Conservation (phyloP, 2,888 invertebrate genomes). For the Epirrhoe alternata region DNA sequence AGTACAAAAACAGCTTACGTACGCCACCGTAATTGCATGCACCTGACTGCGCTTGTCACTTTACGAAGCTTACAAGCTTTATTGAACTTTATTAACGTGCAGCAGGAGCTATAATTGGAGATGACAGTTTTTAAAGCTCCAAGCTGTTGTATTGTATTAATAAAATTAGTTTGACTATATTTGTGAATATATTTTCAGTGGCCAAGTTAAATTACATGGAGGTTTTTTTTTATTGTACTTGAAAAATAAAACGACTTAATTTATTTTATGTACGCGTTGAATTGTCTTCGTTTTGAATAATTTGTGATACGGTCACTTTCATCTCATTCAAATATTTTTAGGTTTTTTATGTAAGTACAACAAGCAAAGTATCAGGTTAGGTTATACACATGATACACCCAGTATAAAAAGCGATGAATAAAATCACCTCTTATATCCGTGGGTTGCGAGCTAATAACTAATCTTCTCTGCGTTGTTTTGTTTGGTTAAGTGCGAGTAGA, state of each 20-base stretch:
- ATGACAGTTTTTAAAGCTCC: not conserved
- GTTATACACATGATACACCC: too few species aligned
- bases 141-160: too few species aligned
- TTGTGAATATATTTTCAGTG: too few species aligned
- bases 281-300: too few species aligned
- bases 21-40: constrained; percentile 28
- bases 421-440: not conserved
- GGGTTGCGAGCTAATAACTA: constrained; percentile 16
- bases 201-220: too few species aligned
- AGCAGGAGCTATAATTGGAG: not conserved
- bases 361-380: too few species aligned
- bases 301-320: too few species aligned
- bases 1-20: constrained; percentile 24
- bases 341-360: too few species aligned
- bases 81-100: constrained; percentile 1
- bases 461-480: constrained; percentile 20
- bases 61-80: not conserved
- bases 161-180: not conserved
- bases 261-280: too few species aligned
- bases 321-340: too few species aligned
- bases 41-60: constrained; percentile 21
- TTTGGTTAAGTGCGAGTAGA: constrained; percentile 22
- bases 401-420: not conserved
- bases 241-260: too few species aligned
- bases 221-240: too few species aligned